Evolutionary conservation across 1,140 invertebrate species (phyloP), one percentile per base, ranked within the genome.

Genomic region (Holcopasites calliopsidis): DNA sequence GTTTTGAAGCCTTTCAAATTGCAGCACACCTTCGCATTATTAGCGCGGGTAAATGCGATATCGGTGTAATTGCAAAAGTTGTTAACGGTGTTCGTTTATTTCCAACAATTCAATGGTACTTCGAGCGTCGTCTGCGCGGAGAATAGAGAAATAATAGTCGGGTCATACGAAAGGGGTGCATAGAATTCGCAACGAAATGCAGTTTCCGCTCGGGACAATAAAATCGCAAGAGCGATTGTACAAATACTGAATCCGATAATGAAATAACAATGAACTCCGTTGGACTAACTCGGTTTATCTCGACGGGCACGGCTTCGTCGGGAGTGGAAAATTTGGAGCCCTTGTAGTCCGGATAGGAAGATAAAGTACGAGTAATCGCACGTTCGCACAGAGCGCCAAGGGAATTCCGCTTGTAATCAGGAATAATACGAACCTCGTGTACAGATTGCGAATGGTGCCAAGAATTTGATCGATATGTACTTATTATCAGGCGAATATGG

Each of bases 251-350:
- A 13, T 42, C 58, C 7, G 54, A 70, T 58, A 58, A 28, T 28
- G 18, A 5, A 68, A 23, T n/a, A n/a, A 6, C 31, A 42, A 70
- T 18, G 26, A 65, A 35, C 28, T 55, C n/a, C 55, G 38, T 33
- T 65, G 44, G 49, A 33, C 44, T n/a, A 23, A 23, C 8, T 42
- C 1, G 11, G 11, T 35, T 54, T 33, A 18, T 10, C 1, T 18
- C 13, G 7, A 1, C 7, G 23, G 35, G 18, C 7, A 21, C 18
- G 60, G 26, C 38, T 62, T 64, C 58, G 70, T 76, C 23, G 3
- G 1, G 54, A 80, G 47, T 69, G 79, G 79, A 81, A 81, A 81
- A 60, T 80, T 73, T 65, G 8, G 28, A 11, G 18, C 8, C 18
- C 42, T 38, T 28, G 23, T 13, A 31, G 21, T 23, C 4, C 3